Evolutionary conservation across 2,797 vertebrate species (phyloP).

Genomic region (Xyrichtys novacula): DNA sequence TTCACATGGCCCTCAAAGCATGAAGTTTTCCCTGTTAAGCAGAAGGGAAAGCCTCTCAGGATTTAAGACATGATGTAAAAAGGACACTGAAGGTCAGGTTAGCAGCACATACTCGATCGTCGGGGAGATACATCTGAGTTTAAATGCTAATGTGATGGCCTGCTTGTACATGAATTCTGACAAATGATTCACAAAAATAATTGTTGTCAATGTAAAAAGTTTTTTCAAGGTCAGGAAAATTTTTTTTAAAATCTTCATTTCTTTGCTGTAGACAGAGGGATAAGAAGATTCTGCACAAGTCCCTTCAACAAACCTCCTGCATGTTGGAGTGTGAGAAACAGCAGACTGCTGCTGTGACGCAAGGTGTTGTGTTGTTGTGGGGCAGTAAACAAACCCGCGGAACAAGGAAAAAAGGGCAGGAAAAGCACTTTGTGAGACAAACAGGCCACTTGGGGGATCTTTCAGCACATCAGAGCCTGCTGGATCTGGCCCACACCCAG

Average conservation of each 20-base stretch:
- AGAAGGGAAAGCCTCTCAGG: too few species aligned
- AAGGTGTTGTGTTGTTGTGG: constrained; percentile 8
- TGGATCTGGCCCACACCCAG: constrained; percentile 51
- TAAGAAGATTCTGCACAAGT: constrained; percentile 20
- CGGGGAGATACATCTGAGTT: too few species aligned
- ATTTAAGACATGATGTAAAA: too few species aligned
- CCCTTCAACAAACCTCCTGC: constrained; percentile 14
- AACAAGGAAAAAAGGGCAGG: constrained; percentile 52
- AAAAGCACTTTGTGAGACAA: constrained; percentile 70
- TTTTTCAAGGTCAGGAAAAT: neutral
- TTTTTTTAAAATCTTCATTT: neutral
- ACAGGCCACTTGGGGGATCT: constrained; percentile 48
- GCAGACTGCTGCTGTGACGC: constrained; percentile 46
- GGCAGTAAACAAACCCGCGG: constrained; percentile 55
- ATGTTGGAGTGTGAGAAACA: constrained; percentile 20
- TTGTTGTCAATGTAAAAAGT: neutral
- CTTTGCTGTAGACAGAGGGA: constrained; percentile 7
- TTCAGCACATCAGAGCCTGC: constrained; percentile 40
- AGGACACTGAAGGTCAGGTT: too few species aligned
- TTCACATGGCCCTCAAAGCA: too few species aligned
- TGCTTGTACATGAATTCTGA: too few species aligned
- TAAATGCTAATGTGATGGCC: too few species aligned
- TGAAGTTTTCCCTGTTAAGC: too few species aligned
- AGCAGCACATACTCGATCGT: too few species aligned
- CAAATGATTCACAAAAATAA: neutral